Evolutionary conservation across 92 coral and sea anemone species (phyloP).

Genomic region (Bergia sp.): DNA sequence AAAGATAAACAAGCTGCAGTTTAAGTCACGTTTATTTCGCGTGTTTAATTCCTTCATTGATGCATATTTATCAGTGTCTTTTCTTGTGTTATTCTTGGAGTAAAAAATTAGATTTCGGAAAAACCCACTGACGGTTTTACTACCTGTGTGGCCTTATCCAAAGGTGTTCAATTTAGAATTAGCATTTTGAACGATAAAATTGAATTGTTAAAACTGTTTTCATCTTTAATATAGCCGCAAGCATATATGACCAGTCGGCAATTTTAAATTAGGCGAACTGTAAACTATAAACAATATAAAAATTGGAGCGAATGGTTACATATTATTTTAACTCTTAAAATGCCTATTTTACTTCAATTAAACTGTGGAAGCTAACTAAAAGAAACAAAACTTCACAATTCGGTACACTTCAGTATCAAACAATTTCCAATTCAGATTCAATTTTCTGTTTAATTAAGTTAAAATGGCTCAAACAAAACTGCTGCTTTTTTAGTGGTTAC

Average conservation of each 20-base stretch:
- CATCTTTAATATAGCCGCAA: conserved; percentile 19
- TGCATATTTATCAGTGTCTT: not conserved
- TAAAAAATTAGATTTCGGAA: no score
- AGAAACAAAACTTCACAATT: not conserved
- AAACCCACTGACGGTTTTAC: no score
- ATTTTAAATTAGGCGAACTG: not conserved
- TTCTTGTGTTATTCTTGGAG: not conserved
- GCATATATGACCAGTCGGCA: not conserved
- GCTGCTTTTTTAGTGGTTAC: not conserved
- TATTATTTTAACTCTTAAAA: not conserved
- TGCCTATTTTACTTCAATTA: not conserved
- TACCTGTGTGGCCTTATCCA: not conserved
- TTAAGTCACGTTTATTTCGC: not conserved
- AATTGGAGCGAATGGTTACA: not conserved
- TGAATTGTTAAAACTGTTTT: conserved; percentile 26
- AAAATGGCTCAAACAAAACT: not conserved
- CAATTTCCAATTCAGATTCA: not conserved
- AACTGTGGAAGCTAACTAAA: not conserved
- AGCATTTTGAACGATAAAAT: conserved; percentile 7
- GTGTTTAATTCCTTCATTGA: not conserved
- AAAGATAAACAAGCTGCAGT: not conserved
- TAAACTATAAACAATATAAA: not conserved
- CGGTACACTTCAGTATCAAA: not conserved
- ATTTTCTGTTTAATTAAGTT: not conserved
- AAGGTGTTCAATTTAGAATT: conserved; percentile 15